Conservation (phyloP, 64 coral and sea anemone genomes). For the Porites australiensis region DNA sequence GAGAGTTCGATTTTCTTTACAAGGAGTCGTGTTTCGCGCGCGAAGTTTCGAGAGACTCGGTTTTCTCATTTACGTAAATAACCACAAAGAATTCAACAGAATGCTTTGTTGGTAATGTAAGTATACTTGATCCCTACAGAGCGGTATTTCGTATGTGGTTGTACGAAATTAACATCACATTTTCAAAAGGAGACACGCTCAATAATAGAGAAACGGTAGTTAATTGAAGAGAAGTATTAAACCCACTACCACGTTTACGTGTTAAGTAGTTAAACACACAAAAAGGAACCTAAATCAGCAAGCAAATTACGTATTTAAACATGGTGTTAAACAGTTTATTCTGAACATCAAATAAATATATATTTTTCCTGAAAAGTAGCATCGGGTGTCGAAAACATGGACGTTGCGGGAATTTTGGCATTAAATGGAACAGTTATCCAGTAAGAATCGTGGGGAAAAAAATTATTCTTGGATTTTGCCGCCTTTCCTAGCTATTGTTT, state of each 20-base stretch:
- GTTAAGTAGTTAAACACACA: neutral
- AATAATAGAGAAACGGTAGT: too few relatives aligned
- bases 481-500: neutral
- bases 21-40: neutral
- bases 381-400: too few relatives aligned
- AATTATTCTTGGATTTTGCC: neutral
- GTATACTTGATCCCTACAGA: constrained; percentile 19
- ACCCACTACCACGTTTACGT: neutral
- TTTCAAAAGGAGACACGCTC: neutral
- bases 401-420: too few relatives aligned
- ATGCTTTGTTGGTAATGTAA: neutral
- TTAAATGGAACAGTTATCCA: too few relatives aligned
- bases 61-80: neutral
- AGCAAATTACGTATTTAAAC: too few relatives aligned
- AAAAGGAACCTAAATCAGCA: neutral
- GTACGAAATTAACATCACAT: neutral
- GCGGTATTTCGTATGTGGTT: neutral
- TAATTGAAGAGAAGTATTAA: neutral
- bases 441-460: neutral
- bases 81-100: neutral
- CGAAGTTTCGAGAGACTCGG: neutral
- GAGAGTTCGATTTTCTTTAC: neutral
- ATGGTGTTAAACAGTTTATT: too few relatives aligned
- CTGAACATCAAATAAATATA: too few relatives aligned
- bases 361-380: too few relatives aligned